Percentiles rank a stretch among this genome's conserved stretches.
phyloP scores from a whole-genome alignment of 2,888 invertebrate genomes.

The Synanthedon vespiformis region DNA sequence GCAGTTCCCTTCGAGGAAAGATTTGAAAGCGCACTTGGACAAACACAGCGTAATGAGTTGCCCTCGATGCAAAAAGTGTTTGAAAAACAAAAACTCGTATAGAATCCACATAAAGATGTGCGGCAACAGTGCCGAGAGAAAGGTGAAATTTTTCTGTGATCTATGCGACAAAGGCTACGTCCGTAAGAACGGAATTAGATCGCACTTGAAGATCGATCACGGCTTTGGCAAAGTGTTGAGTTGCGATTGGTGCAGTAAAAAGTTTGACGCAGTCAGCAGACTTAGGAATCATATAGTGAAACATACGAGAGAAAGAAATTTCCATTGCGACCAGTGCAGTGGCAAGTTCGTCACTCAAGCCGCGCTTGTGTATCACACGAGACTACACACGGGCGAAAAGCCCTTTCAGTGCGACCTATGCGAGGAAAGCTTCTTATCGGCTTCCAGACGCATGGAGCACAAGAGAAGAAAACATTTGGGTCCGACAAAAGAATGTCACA shows the following conservation, averaged over 20 bases:
- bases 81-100: conserved; percentile 31
- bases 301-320: conserved; percentile 50
- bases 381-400: conserved; percentile 52
- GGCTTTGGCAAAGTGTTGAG: conserved; percentile 35
- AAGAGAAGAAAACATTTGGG: conserved; percentile 12
- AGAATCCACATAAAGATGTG: conserved; percentile 37
- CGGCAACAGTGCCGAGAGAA: conserved; percentile 20
- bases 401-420: conserved; percentile 51
- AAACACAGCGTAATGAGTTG: conserved; percentile 40
- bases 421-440: conserved; percentile 35
- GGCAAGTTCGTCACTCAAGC: conserved; percentile 45
- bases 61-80: conserved; percentile 31
- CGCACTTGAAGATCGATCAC: conserved; percentile 42
- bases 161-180: conserved; percentile 34
- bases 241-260: conserved; percentile 51
- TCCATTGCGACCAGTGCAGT: conserved; percentile 41
- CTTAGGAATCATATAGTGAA: conserved; percentile 45
- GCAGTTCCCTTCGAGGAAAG: conserved; percentile 37
- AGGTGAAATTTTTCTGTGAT: conserved; percentile 39
- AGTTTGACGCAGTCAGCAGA: conserved; percentile 43
- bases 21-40: conserved; percentile 33
- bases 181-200: conserved; percentile 34
- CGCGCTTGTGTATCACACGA: conserved; percentile 41
- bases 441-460: conserved; percentile 8
- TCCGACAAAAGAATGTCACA: conserved; percentile 25